These are phyloP conservation scores for Dermatemys mawii DNA, from an alignment of 2,113 vertebrate species.

Conservation along the genomic window DNA sequence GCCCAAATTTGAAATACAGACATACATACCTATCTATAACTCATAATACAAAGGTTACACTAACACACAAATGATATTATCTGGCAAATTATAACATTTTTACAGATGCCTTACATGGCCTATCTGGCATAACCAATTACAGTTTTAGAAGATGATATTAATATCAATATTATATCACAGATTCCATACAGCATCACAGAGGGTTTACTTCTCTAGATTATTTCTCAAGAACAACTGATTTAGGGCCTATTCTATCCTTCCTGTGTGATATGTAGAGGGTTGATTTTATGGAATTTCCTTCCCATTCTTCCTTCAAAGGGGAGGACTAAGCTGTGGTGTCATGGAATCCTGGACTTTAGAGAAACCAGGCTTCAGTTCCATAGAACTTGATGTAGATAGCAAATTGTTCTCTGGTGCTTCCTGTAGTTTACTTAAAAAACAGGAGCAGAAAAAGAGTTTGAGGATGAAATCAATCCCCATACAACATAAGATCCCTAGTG, in stretches of 20 bases:
- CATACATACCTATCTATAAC: too few species aligned
- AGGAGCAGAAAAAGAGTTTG: neutral
- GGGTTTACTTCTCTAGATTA: neutral
- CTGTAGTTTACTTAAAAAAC: neutral
- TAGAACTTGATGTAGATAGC: neutral
- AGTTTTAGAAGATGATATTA: too few species aligned
- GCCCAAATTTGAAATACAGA: too few species aligned
- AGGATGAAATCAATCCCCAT: neutral
- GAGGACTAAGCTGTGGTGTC: neutral
- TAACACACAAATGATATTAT: too few species aligned
- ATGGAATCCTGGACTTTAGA: neutral
- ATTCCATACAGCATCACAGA: too few species aligned
- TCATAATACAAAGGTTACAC: too few species aligned
- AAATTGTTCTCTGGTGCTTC: neutral
- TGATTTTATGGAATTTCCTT: neutral
- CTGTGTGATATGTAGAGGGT: neutral
- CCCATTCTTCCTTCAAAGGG: neutral
- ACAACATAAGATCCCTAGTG: neutral
- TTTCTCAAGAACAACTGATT: neutral
- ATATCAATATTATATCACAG: too few species aligned
- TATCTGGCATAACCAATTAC: too few species aligned
- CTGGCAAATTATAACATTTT: too few species aligned
- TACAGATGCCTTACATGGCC: too few species aligned
- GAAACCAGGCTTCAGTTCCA: neutral
- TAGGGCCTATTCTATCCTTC: neutral